Evolutionary conservation across 2,113 vertebrate genomes (phyloP).

Genomic region (Mus spicilegus): DNA sequence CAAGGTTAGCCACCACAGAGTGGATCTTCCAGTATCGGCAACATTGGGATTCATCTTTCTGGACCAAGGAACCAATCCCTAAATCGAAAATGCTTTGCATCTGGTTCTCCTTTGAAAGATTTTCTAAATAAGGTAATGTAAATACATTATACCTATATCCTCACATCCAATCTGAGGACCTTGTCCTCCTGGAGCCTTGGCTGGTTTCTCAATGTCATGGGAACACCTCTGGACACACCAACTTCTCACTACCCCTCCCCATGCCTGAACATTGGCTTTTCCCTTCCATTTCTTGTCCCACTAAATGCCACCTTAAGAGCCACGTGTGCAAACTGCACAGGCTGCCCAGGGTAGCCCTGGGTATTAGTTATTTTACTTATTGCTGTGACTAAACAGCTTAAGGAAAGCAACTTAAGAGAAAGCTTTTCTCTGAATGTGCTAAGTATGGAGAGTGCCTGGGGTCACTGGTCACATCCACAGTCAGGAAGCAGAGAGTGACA

Average conservation of each 20-base stretch:
- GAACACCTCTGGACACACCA: not conserved
- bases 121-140: slow-evolving; percentile 9
- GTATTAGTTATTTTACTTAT: not conserved
- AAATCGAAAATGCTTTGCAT: not conserved
- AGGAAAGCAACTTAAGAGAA: not conserved
- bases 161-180: not conserved
- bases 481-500: not conserved
- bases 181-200: not conserved
- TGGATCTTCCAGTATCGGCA: no score
- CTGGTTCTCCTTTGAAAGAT: not conserved
- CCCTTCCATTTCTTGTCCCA: not conserved
- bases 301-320: not conserved
- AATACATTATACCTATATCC: no score
- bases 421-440: not conserved
- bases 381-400: not conserved
- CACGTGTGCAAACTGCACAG: not conserved
- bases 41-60: not conserved
- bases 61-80: not conserved
- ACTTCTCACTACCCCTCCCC: rapidly evolving
- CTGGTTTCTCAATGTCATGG: rapidly evolving
- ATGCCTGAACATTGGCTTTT: rapidly evolving
- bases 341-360: not conserved
- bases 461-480: not conserved
- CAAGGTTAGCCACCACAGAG: not conserved
- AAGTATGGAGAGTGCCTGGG: not conserved